Base-by-base conservation (phyloP, 92 coral and sea anemone genomes). In the Epizoanthus ramosus region DNA sequence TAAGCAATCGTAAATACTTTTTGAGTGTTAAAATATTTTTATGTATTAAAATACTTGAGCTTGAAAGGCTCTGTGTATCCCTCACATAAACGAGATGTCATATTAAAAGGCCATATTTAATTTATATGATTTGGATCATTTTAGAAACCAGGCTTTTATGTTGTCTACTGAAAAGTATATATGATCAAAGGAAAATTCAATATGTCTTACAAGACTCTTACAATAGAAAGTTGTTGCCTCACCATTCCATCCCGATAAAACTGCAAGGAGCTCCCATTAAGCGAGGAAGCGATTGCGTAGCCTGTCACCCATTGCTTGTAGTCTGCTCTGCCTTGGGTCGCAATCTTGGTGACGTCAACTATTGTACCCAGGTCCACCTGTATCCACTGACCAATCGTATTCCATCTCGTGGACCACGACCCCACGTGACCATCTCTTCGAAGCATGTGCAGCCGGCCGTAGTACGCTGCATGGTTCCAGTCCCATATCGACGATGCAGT, bases 221-320 rank as follows among this genome's bases (percentile, higher is more conserved):
- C 2, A 28, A 28, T 28, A 0, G 31, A 28, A 28, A 28, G 31
- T 28, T 28, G 31, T 28, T 37, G 43, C 6, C 77, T 72, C 53
- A 72, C 77, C 77, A 50, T 14, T 47, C 77, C 77, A 50, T 72
- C 77, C 17, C 37, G 77, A 47, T 72, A 72, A 47, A 72, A 72
- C 59, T 72, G 77, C 77, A 57, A 72, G 8, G 77, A 57, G 54
- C 77, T 72, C 18, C 47, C 22, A n/a, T 72, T 72, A 23, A 21
- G 53, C 17, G 77, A 72, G 41, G 47, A 50, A 0, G 77, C 77
- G 12, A 72, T 72, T 2, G 77, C 33, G 59, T 72, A 72, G 3
- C 77, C 77, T 2, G 77, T 72, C 14, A 72, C 77, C 77, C 77
- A 72, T 23, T 72, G 77, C 15, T 72, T 72, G 18, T 3, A 3